Conservation (phyloP, 2,113 vertebrate species). For the Amia ocellicauda region DNA sequence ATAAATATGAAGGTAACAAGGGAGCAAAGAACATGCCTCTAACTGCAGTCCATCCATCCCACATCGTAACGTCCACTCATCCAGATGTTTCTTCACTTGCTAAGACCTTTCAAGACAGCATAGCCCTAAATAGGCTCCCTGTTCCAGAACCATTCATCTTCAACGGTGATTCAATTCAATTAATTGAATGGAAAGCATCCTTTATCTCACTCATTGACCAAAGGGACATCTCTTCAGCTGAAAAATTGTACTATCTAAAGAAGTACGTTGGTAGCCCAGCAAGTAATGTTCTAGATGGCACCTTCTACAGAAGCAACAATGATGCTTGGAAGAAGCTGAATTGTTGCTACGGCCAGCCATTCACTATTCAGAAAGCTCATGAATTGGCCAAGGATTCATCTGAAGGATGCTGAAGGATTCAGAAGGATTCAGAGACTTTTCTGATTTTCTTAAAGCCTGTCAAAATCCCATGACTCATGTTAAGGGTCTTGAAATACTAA, state of each 20-base stretch:
- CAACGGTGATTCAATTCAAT: constrained; percentile 19
- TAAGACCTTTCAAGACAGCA: too few species aligned
- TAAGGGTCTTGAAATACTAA: constrained; percentile 18
- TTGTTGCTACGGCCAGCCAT: neutral
- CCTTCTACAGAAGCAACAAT: constrained; percentile 10
- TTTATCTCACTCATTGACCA: constrained; percentile 10
- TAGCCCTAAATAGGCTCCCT: constrained; percentile 15
- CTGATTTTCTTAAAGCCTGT: constrained; percentile 19
- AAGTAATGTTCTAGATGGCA: constrained; percentile 9
- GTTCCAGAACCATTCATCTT: constrained; percentile 26
- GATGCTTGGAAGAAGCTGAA: neutral
- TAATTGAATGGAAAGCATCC: constrained; percentile 12
- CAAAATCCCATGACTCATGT: constrained; percentile 19
- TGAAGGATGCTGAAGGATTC: constrained; percentile 10
- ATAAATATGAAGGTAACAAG: too few species aligned
- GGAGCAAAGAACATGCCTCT: too few species aligned
- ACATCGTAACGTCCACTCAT: too few species aligned
- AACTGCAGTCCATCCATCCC: too few species aligned
- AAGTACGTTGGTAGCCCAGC: constrained; percentile 20
- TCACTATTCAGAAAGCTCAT: constrained; percentile 11
- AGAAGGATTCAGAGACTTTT: constrained; percentile 1
- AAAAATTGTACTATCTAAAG: constrained; percentile 22
- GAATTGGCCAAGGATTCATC: constrained; percentile 4
- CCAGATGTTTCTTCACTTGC: too few species aligned
- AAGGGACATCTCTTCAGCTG: constrained; percentile 2